Percentiles rank a stretch among this genome's conserved stretches.
Conservation (phyloP, 1,140 invertebrate genomes). For the Euura saliciscinereae region DNA sequence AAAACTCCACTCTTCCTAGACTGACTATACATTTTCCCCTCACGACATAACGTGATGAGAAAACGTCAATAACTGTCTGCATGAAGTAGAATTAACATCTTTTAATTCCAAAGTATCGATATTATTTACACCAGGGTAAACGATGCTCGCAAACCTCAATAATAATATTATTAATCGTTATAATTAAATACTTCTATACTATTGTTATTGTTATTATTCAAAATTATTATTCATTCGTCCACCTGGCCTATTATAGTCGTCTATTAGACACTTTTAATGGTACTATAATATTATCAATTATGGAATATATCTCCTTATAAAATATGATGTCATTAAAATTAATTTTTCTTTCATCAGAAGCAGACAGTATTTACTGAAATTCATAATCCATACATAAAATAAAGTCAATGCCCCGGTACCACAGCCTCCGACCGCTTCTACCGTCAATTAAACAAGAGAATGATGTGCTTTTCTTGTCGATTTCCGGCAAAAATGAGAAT, state of each 20-base stretch:
- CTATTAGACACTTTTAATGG: slow-evolving; percentile 18
- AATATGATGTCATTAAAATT: slow-evolving; percentile 37
- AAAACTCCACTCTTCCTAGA: slow-evolving; percentile 4
- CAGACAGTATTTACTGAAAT: slow-evolving; percentile 28
- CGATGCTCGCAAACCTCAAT: slow-evolving; percentile 20
- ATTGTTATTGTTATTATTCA: slow-evolving; percentile 9
- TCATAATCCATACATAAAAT: not conserved
- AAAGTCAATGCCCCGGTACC: not conserved
- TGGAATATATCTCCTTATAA: slow-evolving; percentile 36
- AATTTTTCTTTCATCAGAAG: slow-evolving; percentile 31
- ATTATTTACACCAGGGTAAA: slow-evolving; percentile 20
- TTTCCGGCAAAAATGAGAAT: too few species aligned
- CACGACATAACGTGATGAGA: not conserved
- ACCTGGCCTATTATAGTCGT: slow-evolving; percentile 23
- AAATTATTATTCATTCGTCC: slow-evolving; percentile 31
- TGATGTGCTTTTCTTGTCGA: too few species aligned
- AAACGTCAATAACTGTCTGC: not conserved
- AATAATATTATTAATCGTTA: slow-evolving; percentile 22
- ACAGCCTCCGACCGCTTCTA: too few species aligned
- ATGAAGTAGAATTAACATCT: slow-evolving; percentile 8
- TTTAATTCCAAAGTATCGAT: slow-evolving; percentile 16
- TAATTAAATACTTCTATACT: slow-evolving; percentile 27
- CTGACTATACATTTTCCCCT: not conserved
- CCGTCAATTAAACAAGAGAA: too few species aligned
- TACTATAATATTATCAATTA: slow-evolving; percentile 30